Evolutionary conservation across 1,140 invertebrate species (phyloP).

Genomic region (Lineus longissimus): DNA sequence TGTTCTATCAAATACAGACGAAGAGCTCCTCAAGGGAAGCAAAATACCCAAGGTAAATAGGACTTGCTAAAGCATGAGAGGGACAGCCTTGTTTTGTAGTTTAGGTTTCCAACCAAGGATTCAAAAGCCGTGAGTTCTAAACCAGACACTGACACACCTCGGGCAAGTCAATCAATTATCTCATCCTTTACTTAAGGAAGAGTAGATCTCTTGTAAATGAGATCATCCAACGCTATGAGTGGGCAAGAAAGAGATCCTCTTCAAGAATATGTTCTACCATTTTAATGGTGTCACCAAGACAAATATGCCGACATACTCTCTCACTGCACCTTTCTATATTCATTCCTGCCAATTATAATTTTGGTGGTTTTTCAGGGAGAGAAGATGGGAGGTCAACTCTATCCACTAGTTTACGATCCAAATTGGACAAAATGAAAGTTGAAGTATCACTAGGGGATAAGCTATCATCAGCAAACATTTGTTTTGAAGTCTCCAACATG

Average conservation of each 20-base stretch:
- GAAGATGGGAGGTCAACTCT: slow-evolving; percentile 43
- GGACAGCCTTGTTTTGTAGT: neutral
- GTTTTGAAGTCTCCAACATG: too few species aligned
- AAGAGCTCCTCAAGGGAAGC: slow-evolving; percentile 35
- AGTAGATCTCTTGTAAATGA: neutral
- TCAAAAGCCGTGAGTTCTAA: neutral
- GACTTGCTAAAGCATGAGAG: too few species aligned
- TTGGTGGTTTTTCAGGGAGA: slow-evolving; percentile 29
- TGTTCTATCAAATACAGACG: slow-evolving; percentile 32
- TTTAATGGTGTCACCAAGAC: neutral
- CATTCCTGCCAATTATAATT: too few species aligned
- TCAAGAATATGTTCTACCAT: too few species aligned
- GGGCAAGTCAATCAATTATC: neutral
- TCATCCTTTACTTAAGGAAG: neutral
- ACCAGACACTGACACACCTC: neutral
- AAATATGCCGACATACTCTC: too few species aligned
- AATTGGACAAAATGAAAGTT: slow-evolving; percentile 17
- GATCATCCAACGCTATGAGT: too few species aligned
- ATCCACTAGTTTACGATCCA: slow-evolving; percentile 42
- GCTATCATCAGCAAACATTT: too few species aligned
- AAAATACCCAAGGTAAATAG: slow-evolving; percentile 34
- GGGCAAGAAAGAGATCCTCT: too few species aligned
- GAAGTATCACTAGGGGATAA: too few species aligned
- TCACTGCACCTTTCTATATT: too few species aligned
- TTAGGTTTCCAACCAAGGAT: neutral